Evolutionary conservation across 2,797 vertebrate species (phyloP), one percentile per base, ranked within the genome.

Genomic region (Tarsius wallacei): DNA sequence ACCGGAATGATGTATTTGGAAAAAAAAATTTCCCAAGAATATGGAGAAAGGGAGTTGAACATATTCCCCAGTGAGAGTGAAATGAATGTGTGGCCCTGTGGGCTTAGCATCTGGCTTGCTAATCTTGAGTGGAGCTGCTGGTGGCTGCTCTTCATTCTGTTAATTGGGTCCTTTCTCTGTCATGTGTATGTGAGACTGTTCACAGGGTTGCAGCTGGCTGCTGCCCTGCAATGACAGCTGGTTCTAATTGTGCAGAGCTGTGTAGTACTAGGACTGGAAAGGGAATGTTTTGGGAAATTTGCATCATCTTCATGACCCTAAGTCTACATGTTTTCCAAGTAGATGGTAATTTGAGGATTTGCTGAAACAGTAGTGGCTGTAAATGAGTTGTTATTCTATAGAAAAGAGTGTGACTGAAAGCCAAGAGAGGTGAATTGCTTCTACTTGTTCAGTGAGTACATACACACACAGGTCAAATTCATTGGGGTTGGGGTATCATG

Each of bases 261-360:
- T 64, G 16, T 78, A 66, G 96, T 11, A 47, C 84, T 21, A 5
- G 84, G 59, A 28, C 92, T 95, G 76, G 80, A 61, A 31, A 85
- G 83, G 87, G 89, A 68, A 57, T 94, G 94, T 92, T 97, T 96
- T 53, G 87, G 93, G 97, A 96, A 92, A 55, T 95, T 73, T 94
- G 76, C 71, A 85, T 97, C 97, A 94, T 97, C 73, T 51, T 71
- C 76, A n/a, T 89, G 94, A 94, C 64, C 94, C 89, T 90, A 71
- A 90, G 86, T 90, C 93, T 81, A 33, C 91, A 84, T 95, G 96
- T 95, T 92, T 91, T 95, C 91, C 33, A 76, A 97, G 77, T 84
- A 93, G 87, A 85, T 42, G 28, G 94, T 87, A 57, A 90, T 97
- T 92, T 59, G 51, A 94, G 71, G 93, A 84, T 93, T 61, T 76